Base-by-base conservation (phyloP, 2,797 vertebrate genomes). In the Echiichthys vipera region DNA sequence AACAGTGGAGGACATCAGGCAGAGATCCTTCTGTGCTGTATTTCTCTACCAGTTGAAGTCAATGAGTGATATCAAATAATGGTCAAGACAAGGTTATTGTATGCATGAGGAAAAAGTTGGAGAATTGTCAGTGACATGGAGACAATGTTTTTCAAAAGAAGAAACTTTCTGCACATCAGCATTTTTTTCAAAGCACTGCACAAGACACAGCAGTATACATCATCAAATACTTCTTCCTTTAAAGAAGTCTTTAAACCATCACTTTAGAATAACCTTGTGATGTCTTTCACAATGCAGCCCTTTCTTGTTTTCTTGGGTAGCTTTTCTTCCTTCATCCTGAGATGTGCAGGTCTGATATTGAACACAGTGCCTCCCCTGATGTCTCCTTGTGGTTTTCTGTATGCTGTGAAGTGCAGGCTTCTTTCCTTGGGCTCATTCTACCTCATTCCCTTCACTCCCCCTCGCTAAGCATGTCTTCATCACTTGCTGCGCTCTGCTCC, bases 241-340 rank as follows among this genome's bases (percentile, higher is more conserved):
- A n/a, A n/a, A 18, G 22, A 39, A 64, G 80, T 84, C 89, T 93
- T 89, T 86, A 83, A 87, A 84, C 55, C 74, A 65, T 80, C 77
- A 62, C 91, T 89, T 91, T 87, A 78, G 72, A 90, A 89, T 89
- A 92, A 92, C 90, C 85, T 93, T 93, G 91, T 90, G 88, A 87
- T 87, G 90, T 88, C 89, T 93, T 92, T 93, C 80, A 91, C 83
- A 56, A 75, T 72, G 22, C 47, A 5, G 67, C 36, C 53, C 80
- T 85, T 88, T 87, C 75, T 90, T 88, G 71, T 89, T 89, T 85
- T 88, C 71, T 65, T 82, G 57, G 67, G 62, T 39, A 78, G 69
- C 43, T 9, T 39, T 85, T 40, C 34, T 77, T 62, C 54, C 83
- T 84, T 91, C 66, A 88, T 89, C 77, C 81, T 30, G 59, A 84